A percentile compares a stretch with the other conserved stretches of the same genome.
Evolutionary conservation across 2,797 vertebrate species (phyloP).

Genomic region (Anomalospiza imberbis): DNA sequence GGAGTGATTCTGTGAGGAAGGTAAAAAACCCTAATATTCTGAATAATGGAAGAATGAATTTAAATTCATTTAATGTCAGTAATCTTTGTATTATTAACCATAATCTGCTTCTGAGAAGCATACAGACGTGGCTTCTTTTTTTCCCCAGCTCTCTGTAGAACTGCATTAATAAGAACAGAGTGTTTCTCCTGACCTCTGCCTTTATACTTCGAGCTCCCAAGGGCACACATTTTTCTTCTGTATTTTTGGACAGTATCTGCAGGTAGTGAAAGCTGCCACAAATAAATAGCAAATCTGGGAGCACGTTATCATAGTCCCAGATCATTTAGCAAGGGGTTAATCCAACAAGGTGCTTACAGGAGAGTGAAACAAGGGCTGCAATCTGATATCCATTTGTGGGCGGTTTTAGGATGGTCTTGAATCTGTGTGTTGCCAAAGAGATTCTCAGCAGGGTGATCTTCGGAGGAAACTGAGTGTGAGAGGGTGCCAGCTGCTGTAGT

Average conservation of each 20-base stretch:
- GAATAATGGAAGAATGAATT: constrained; percentile 30
- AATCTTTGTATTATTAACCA: constrained; percentile 38
- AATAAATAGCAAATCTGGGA: neutral
- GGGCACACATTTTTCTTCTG: neutral
- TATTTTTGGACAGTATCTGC: neutral
- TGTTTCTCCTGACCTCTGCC: constrained; percentile 13
- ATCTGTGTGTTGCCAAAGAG: neutral
- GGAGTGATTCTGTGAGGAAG: neutral
- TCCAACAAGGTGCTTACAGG: neutral
- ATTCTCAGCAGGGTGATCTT: neutral
- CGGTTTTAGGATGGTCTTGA: neutral
- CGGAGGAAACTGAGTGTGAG: rapidly evolving
- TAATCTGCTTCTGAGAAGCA: constrained; percentile 37
- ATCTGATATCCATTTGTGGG: neutral
- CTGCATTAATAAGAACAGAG: neutral
- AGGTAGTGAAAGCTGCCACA: neutral
- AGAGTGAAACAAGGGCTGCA: neutral
- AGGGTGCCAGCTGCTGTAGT: neutral
- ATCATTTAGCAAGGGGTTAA: neutral
- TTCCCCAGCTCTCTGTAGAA: neutral
- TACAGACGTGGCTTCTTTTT: neutral
- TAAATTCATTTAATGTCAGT: constrained; percentile 30
- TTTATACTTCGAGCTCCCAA: neutral
- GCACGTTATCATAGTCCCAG: neutral
- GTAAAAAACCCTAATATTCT: neutral